Conservation (phyloP, 2,113 vertebrate species). For the Eulacestoma nigropectus region DNA sequence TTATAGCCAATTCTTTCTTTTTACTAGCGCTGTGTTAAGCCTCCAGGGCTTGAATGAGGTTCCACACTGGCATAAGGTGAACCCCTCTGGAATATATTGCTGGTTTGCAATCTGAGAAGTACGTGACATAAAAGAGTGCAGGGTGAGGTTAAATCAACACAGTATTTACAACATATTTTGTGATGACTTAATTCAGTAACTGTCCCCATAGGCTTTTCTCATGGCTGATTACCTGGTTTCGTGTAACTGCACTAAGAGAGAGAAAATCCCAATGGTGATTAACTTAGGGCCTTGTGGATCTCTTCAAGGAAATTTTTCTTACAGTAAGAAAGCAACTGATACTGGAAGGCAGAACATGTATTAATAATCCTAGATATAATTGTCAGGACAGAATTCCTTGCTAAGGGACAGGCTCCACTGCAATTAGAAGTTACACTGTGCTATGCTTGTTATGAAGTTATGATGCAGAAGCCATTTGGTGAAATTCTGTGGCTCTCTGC, state of each 20-base stretch:
- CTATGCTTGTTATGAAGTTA: conserved; percentile 30
- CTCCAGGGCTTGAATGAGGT: not conserved
- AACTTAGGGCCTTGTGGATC: not conserved
- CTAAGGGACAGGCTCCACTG: not conserved
- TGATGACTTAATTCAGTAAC: conserved; percentile 22
- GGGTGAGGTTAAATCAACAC: conserved; percentile 1
- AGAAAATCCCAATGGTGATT: not conserved
- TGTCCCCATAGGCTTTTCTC: conserved; percentile 12
- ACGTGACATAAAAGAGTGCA: not conserved
- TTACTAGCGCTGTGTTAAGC: not conserved
- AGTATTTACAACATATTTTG: not conserved
- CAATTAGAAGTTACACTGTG: conserved; percentile 7
- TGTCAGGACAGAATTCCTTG: not conserved
- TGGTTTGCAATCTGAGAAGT: not conserved
- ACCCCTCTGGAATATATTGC: not conserved
- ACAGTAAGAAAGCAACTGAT: not conserved
- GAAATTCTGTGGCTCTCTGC: conserved; percentile 38
- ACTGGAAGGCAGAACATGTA: not conserved
- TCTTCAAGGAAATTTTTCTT: not conserved
- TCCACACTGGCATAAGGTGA: not conserved
- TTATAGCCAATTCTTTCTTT: not conserved
- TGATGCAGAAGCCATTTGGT: conserved; percentile 47
- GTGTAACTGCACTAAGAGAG: not conserved
- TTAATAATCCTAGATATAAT: not conserved
- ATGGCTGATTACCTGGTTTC: not conserved